Conservation (phyloP, 2,888 invertebrate genomes). For the Cephus pygmeus region DNA sequence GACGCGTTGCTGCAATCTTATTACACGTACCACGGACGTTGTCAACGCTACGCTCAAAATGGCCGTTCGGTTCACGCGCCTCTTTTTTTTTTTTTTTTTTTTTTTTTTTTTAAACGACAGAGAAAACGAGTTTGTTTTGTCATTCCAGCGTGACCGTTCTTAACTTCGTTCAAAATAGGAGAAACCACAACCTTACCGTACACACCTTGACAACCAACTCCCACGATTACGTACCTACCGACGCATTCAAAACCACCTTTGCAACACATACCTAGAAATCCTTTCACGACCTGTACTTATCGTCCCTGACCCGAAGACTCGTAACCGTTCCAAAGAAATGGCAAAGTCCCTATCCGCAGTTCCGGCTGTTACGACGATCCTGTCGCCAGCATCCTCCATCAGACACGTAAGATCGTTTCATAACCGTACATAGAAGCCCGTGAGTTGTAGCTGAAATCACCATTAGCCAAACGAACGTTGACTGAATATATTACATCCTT, state of each 20-base stretch:
- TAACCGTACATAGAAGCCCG: no score
- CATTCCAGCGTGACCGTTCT: conserved; percentile 17
- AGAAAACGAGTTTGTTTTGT: conserved; percentile 14
- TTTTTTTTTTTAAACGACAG: background rate
- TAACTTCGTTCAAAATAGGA: background rate
- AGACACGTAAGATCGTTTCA: no score
- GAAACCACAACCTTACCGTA: background rate
- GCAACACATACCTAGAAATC: no score
- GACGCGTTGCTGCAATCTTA: background rate
- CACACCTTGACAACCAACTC: background rate
- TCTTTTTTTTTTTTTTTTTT: no score
- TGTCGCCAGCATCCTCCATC: no score
- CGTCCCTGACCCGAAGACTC: no score
- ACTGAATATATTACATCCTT: conserved; percentile 57
- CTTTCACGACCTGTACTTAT: no score
- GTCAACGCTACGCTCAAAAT: conserved; percentile 8
- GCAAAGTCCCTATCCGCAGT: no score
- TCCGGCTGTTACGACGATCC: no score
- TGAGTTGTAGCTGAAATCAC: no score
- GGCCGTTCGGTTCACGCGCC: background rate
- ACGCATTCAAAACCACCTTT: no score
- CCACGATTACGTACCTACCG: background rate
- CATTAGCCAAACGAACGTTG: conserved; percentile 32
- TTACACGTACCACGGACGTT: background rate
- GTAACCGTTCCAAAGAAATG: no score